These are phyloP conservation scores for Seira sanloemensis DNA, from an alignment of 2,888 invertebrate genomes.

Conservation along the genomic window DNA sequence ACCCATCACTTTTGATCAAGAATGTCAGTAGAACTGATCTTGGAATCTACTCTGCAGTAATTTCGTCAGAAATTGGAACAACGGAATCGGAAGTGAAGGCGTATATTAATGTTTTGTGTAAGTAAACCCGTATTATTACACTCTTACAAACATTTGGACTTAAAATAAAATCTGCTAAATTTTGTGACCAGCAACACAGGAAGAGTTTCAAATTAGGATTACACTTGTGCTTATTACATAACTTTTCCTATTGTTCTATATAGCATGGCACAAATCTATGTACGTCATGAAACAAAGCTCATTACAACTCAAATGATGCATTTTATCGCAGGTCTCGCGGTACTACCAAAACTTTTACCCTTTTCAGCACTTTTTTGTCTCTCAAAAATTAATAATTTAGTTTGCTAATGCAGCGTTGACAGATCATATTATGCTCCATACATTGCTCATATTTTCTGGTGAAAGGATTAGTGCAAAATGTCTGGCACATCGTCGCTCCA, in stretches of 20 bases:
- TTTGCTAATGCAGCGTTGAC: conserved; percentile 16
- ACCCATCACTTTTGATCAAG: conserved; percentile 86
- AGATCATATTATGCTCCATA: conserved; percentile 10
- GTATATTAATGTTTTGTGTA: conserved; percentile 88
- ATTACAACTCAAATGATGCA: background rate
- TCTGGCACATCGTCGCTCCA: background rate
- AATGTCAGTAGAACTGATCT: conserved; percentile 86
- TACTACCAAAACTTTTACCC: background rate
- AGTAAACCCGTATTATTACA: conserved; percentile 77
- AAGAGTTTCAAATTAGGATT: too few species aligned
- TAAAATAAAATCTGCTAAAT: too few species aligned
- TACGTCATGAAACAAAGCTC: background rate
- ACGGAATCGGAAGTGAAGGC: conserved; percentile 85
- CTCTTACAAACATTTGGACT: too few species aligned
- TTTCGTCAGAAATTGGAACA: conserved; percentile 87
- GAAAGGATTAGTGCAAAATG: conserved; percentile 23
- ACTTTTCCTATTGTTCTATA: too few species aligned
- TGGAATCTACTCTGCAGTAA: conserved; percentile 89
- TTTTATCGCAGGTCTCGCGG: background rate
- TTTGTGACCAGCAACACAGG: too few species aligned
- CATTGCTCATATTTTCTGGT: background rate
- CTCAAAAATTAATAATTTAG: conserved; percentile 12
- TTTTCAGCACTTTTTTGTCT: background rate
- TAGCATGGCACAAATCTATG: too few species aligned
- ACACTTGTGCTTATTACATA: too few species aligned